A percentile compares a stretch with the other conserved stretches of the same genome.
phyloP scores from a whole-genome alignment of 2,888 invertebrate species.

The Ophion costatus region DNA sequence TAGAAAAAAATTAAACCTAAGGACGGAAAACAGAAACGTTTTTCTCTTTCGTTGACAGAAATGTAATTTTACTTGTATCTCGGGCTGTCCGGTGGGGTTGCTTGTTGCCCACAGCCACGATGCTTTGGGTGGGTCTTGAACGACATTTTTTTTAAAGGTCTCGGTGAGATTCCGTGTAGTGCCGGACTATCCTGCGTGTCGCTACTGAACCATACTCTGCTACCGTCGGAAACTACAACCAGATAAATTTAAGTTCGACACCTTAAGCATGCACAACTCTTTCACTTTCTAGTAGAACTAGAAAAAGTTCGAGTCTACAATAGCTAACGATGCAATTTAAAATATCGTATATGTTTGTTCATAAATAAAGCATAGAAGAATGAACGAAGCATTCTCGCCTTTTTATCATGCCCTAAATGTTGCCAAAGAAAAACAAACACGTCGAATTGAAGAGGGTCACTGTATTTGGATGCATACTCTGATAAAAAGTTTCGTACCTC shows the following conservation, averaged over 20 bases:
- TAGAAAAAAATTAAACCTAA: constrained; percentile 82
- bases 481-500: constrained; percentile 74
- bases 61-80: constrained; percentile 79
- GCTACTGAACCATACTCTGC: constrained; percentile 85
- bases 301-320: neutral
- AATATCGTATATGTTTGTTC: no score
- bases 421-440: neutral
- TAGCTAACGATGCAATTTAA: neutral
- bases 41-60: constrained; percentile 49
- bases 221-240: constrained; percentile 79
- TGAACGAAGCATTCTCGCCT: neutral
- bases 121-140: constrained; percentile 86
- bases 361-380: no score
- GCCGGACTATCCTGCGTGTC: constrained; percentile 80
- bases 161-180: constrained; percentile 87
- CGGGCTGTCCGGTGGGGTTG: constrained; percentile 82
- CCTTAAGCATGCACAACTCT: neutral
- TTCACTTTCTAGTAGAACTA: neutral
- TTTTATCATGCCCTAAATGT: neutral
- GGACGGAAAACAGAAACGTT: constrained; percentile 81
- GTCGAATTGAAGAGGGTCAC: neutral
- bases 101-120: constrained; percentile 74
- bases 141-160: constrained; percentile 89
- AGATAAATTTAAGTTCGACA: constrained; percentile 22
- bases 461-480: neutral